phyloP scores from a whole-genome alignment of 2,888 invertebrate genomes.

The Prosopocoilus inquinatus region DNA sequence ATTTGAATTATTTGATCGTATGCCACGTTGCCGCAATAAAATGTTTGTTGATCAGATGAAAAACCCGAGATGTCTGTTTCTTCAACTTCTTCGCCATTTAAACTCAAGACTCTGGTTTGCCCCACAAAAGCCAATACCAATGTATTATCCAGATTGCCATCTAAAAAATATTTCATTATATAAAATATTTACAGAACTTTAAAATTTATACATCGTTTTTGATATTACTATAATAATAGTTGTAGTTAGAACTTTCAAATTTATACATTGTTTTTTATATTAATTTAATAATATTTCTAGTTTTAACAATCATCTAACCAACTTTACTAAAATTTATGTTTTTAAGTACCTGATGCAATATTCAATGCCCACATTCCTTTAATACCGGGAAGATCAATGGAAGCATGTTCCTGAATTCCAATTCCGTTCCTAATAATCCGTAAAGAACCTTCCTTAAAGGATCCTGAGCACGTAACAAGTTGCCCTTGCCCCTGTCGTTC shows the following conservation, averaged over 20 bases:
- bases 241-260: too few relatives aligned
- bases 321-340: neutral
- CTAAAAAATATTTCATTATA: conserved; percentile 12
- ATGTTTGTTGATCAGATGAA: conserved; percentile 88
- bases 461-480: conserved; percentile 96
- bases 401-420: conserved; percentile 97
- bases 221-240: too few relatives aligned
- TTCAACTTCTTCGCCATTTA: conserved; percentile 96
- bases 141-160: conserved; percentile 69
- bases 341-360: conserved; percentile 57
- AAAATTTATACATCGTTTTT: too few relatives aligned
- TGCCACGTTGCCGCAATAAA: conserved; percentile 89
- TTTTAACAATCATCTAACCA: neutral
- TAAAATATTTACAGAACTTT: too few relatives aligned
- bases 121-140: conserved; percentile 95
- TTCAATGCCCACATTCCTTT: conserved; percentile 98
- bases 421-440: conserved; percentile 98
- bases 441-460: conserved; percentile 95
- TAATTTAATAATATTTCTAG: too few relatives aligned
- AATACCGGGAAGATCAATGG: conserved; percentile 94
- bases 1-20: conserved; percentile 70
- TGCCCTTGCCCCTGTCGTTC: conserved; percentile 97
- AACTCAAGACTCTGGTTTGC: conserved; percentile 85
- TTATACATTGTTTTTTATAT: too few relatives aligned
- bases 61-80: conserved; percentile 94